Conservation (phyloP, 2,797 vertebrate genomes). For the Lepus townsendii region DNA sequence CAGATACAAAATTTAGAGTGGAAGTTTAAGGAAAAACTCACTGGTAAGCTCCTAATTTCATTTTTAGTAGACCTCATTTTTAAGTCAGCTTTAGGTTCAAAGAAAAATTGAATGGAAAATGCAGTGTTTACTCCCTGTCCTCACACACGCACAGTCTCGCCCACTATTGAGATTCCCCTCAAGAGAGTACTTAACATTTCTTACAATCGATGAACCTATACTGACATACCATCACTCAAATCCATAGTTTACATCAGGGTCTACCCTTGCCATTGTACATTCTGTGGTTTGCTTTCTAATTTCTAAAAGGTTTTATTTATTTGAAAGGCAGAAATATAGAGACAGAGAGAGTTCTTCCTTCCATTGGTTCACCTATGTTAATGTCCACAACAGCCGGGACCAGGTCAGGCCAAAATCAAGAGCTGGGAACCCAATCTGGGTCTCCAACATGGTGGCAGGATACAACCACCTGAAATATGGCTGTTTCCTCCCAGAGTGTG, state of each 20-base stretch:
- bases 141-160: not conserved
- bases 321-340: too few species aligned
- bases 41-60: not conserved
- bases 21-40: conserved; percentile 35
- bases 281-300: not conserved
- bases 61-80: conserved; percentile 22
- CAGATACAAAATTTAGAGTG: not conserved
- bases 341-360: not conserved
- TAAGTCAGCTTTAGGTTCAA: not conserved
- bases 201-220: not conserved
- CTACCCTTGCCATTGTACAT: not conserved
- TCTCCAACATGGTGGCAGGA: too few species aligned
- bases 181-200: not conserved
- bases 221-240: not conserved
- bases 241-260: not conserved
- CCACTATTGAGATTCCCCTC: not conserved
- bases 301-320: too few species aligned
- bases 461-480: too few species aligned
- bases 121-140: not conserved
- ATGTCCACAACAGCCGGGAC: too few species aligned
- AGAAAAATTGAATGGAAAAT: not conserved
- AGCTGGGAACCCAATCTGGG: too few species aligned
- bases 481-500: too few species aligned
- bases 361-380: too few species aligned
- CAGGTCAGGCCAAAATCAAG: too few species aligned